Percentiles rank a stretch among this genome's conserved stretches.
These are phyloP conservation scores for Gadopsis bispinosus DNA, from an alignment of 2,797 vertebrate species.

Conservation along the genomic window DNA sequence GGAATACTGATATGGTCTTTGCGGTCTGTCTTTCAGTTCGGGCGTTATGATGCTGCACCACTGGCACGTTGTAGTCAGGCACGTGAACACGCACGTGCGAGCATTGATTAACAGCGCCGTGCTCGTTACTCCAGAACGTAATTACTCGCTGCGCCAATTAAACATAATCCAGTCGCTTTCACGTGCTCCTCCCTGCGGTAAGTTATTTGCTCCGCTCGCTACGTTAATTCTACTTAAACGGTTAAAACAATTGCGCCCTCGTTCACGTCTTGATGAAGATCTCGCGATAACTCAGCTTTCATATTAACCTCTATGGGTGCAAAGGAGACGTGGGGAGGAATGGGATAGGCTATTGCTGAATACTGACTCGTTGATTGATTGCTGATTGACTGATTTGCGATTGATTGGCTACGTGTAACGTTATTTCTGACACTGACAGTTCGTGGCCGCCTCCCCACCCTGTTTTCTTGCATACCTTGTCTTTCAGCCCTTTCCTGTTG, in stretches of 20 bases:
- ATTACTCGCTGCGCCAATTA: constrained; percentile 44
- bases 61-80: constrained; percentile 58
- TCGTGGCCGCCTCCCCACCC: neutral
- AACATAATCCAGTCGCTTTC: constrained; percentile 13
- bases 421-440: constrained; percentile 2
- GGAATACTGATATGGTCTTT: constrained; percentile 61
- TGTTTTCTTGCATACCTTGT: constrained; percentile 84
- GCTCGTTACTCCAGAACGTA: constrained; percentile 27
- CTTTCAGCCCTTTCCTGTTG: constrained; percentile 87
- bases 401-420: neutral
- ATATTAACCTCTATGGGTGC: constrained; percentile 14
- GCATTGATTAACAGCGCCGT: constrained; percentile 43
- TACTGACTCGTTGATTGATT: neutral
- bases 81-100: constrained; percentile 62
- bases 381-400: neutral
- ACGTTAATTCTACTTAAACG: neutral
- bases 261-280: neutral
- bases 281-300: constrained; percentile 57
- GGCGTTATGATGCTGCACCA: constrained; percentile 72
- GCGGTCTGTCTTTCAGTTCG: constrained; percentile 58
- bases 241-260: neutral
- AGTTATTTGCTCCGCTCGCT: neutral
- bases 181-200: neutral
- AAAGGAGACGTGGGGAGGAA: neutral
- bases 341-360: neutral